Base-by-base conservation (phyloP, 2,113 vertebrate genomes). In the Triplophysa tibetana region DNA sequence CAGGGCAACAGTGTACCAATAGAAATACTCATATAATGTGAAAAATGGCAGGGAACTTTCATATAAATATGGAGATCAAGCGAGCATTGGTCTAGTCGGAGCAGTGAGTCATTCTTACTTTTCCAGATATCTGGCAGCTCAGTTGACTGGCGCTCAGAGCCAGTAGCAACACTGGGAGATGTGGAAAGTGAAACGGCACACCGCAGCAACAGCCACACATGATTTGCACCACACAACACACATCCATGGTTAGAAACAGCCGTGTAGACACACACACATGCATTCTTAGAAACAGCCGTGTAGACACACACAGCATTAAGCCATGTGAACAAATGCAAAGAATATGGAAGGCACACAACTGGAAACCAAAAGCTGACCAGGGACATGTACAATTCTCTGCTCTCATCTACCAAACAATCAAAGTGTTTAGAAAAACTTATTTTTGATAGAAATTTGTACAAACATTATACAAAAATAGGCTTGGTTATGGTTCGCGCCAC, bases 111-210 rank as follows among this genome's bases (percentile, higher is more conserved):
- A 93, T 91, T 86, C 85, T 81, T 85, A 90, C 88, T 91, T 93
- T 92, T 93, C 92, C 93, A 93, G 90, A 92, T 92, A 89, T 92
- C 86, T 93, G 90, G 89, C 89, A 75, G 82, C 63, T 58, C 68
- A 38, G 62, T 62, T 68, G 63, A 80, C 81, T 84, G 87, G 81
- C 81, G 60, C n/a, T 73, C 13, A 70, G 82, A 80, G 91, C 90
- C 90, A 92, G 90, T 86, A 92, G 91, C 89, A 92, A 93, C 87
- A 92, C 85, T 88, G 89, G 85, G 82, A 86, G 88, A 88, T 84
- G 91, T 92, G 90, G 92, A 92, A 93, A 92, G 82, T 90, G 85
- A 91, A 91, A 90, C 89, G 88, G 85, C 90, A 90, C 82, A 80
- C 86, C 89, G 86, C 89, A 89, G 89, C 86, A 89, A 84, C 85